Evolutionary conservation across 2,888 invertebrate species (phyloP).

Genomic region (Megalurothrips usitatus): DNA sequence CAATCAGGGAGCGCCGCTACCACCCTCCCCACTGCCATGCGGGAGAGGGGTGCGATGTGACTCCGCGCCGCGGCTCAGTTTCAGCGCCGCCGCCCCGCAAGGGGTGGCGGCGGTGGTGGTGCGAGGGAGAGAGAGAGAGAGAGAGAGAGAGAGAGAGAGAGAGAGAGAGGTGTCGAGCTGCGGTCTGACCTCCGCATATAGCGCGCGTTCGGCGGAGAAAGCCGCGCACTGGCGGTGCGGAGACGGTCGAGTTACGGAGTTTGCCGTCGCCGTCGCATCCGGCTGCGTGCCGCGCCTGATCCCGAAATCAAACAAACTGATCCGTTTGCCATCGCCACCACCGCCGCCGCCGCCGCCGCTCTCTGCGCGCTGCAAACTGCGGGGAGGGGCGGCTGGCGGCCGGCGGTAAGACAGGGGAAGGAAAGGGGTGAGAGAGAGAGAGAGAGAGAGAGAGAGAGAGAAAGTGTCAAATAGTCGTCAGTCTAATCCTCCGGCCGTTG

Average conservation of each 20-base stretch:
- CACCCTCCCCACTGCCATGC: too few species aligned
- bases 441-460: not conserved
- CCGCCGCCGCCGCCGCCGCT: not conserved
- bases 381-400: not conserved
- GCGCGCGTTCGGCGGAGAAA: too few species aligned
- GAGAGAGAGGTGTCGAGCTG: not conserved
- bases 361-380: not conserved
- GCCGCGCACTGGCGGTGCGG: too few species aligned
- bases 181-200: too few species aligned
- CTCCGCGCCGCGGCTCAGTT: too few species aligned
- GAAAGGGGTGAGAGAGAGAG: not conserved
- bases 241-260: too few species aligned
- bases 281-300: not conserved
- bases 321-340: not conserved
- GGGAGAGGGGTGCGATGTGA: too few species aligned
- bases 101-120: not conserved
- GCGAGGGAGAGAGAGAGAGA: not conserved
- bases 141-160: not conserved
- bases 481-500: too few species aligned
- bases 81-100: too few species aligned
- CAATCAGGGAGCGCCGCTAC: too few species aligned
- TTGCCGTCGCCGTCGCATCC: too few species aligned
- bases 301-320: slow-evolving; percentile 2
- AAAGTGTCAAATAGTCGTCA: not conserved
- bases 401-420: not conserved